phyloP scores from a whole-genome alignment of 2,888 invertebrate species.

The Orchesellides sinensis region DNA sequence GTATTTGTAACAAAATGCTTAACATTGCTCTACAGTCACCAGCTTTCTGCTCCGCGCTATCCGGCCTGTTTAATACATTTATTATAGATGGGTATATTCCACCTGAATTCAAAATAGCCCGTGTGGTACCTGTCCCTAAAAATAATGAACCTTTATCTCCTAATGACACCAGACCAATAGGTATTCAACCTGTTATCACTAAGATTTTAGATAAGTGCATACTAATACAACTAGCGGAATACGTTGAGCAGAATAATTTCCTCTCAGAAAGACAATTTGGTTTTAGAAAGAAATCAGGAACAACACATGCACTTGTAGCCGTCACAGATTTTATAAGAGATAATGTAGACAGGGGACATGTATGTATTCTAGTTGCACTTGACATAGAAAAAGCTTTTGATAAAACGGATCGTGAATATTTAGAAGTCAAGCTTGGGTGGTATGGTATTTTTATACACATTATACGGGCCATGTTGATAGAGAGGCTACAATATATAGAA shows the following conservation, averaged over 20 bases:
- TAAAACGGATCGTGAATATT: slow-evolving; percentile 10
- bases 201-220: slow-evolving; percentile 58
- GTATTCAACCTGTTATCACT: slow-evolving; percentile 28
- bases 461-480: slow-evolving; percentile 23
- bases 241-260: slow-evolving; percentile 2
- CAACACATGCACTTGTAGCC: slow-evolving; percentile 30
- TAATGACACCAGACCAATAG: slow-evolving; percentile 38
- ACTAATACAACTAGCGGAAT: neutral
- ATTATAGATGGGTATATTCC: slow-evolving; percentile 27
- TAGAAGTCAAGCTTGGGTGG: slow-evolving; percentile 40
- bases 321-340: slow-evolving; percentile 36
- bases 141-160: slow-evolving; percentile 3
- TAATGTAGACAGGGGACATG: slow-evolving; percentile 19
- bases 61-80: no score
- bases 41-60: no score
- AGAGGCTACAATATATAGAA: slow-evolving; percentile 40
- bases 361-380: slow-evolving; percentile 41
- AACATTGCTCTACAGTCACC: no score
- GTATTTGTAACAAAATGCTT: no score
- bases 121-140: slow-evolving; percentile 46
- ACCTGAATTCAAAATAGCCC: slow-evolving; percentile 6
- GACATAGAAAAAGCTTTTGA: slow-evolving; percentile 61
- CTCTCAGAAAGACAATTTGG: slow-evolving; percentile 47
- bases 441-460: slow-evolving; percentile 41
- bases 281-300: slow-evolving; percentile 29